Conservation (phyloP, 2,113 vertebrate genomes). For the Phyllopteryx taeniolatus region DNA sequence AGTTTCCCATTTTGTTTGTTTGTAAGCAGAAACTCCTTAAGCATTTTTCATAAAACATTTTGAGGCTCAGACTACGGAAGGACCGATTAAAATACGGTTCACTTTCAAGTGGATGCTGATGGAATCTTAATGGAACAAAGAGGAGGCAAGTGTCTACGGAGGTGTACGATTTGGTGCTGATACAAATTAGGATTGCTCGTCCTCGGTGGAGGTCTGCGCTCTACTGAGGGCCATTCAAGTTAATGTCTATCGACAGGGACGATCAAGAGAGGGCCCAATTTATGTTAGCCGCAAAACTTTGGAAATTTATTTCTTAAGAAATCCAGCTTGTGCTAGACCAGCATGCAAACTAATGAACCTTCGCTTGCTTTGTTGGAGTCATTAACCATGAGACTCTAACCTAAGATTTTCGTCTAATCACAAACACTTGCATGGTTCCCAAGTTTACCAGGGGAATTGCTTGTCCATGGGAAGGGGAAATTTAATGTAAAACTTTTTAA, state of each 20-base stretch:
- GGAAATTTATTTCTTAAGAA: constrained; percentile 36
- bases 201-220: not conserved
- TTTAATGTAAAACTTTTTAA: constrained; percentile 1
- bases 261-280: constrained; percentile 41
- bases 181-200: constrained; percentile 4
- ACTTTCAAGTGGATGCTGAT: not conserved
- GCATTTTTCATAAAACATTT: not conserved
- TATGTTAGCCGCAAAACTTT: constrained; percentile 43
- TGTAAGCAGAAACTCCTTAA: not conserved
- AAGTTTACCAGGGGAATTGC: constrained; percentile 9
- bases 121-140: not conserved
- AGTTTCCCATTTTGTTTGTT: not conserved
- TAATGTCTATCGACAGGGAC: constrained; percentile 18
- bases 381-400: constrained; percentile 57
- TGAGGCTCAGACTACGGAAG: not conserved
- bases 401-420: constrained; percentile 42
- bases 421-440: constrained; percentile 43
- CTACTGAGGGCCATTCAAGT: not conserved
- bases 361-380: constrained; percentile 50
- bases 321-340: constrained; percentile 35
- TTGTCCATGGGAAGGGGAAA: not conserved
- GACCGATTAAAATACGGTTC: not conserved
- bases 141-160: not conserved
- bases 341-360: constrained; percentile 55
- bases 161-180: not conserved